Evolutionary conservation across 2,113 vertebrate genomes (phyloP).

Genomic region (Pterophyllum scalare): DNA sequence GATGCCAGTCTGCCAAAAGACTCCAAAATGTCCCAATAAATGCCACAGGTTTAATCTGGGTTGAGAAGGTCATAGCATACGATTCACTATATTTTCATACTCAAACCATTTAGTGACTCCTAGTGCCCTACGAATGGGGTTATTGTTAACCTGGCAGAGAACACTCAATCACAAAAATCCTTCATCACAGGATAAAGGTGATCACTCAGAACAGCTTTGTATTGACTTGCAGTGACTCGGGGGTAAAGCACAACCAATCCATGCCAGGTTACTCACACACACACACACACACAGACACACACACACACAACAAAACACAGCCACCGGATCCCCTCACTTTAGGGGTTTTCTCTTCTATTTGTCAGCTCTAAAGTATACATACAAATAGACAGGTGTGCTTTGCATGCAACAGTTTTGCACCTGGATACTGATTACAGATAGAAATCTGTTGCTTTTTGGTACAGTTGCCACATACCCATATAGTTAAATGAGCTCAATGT

Average conservation of each 20-base stretch:
- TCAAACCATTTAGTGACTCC: not conserved
- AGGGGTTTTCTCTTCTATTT: not conserved
- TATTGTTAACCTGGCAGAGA: not conserved
- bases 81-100: not conserved
- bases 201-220: not conserved
- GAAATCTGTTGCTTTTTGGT: not conserved
- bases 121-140: not conserved
- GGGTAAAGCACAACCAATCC: not conserved
- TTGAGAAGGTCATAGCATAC: no score
- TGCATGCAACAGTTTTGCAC: not conserved
- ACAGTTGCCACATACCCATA: not conserved
- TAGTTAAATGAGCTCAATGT: not conserved
- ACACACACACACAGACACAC: not conserved
- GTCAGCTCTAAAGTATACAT: not conserved
- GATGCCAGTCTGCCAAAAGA: fast-evolving
- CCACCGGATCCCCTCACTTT: not conserved
- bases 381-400: no score
- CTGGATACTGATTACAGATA: not conserved
- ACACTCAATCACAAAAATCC: not conserved
- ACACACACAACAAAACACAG: not conserved
- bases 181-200: not conserved
- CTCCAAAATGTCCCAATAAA: not conserved
- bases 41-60: not conserved
- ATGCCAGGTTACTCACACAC: not conserved
- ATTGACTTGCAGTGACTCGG: not conserved